Percentiles rank a stretch among this genome's conserved stretches.
Conservation (phyloP, 2,888 invertebrate species). For the Palloptera scutellata region DNA sequence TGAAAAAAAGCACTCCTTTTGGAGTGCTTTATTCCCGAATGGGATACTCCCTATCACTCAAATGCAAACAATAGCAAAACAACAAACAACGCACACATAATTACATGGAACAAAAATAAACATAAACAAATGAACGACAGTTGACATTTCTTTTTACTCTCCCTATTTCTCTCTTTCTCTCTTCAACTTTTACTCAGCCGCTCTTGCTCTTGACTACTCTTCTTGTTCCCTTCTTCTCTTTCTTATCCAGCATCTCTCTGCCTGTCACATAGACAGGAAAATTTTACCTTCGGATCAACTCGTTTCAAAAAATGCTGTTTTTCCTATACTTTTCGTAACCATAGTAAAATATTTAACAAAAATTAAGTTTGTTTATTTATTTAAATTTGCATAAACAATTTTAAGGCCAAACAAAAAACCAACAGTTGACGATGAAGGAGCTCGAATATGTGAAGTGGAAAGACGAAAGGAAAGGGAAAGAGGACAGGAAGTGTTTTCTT, state of each 20-base stretch:
- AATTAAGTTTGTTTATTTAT: constrained; percentile 58
- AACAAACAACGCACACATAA: no score
- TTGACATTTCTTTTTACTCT: no score
- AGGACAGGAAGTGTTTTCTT: neutral
- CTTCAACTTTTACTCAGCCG: no score
- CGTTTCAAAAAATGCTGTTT: neutral
- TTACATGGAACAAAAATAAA: neutral
- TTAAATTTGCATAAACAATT: constrained; percentile 58
- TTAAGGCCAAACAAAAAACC: constrained; percentile 45
- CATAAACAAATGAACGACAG: neutral
- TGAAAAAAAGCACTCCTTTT: no score
- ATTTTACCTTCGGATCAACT: no score
- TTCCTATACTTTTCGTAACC: neutral
- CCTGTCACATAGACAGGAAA: no score
- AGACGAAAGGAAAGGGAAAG: constrained; percentile 36
- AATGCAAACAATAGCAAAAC: neutral
- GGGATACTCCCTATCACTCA: neutral
- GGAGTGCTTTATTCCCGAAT: no score
- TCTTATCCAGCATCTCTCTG: no score
- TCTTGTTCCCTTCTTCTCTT: no score
- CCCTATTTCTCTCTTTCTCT: no score
- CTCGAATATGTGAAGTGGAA: constrained; percentile 41
- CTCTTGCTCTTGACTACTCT: no score
- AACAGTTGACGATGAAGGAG: neutral
- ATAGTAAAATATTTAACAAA: constrained; percentile 31